Conservation (phyloP, 2,888 invertebrate genomes). For the Watsonalla cultraria region DNA sequence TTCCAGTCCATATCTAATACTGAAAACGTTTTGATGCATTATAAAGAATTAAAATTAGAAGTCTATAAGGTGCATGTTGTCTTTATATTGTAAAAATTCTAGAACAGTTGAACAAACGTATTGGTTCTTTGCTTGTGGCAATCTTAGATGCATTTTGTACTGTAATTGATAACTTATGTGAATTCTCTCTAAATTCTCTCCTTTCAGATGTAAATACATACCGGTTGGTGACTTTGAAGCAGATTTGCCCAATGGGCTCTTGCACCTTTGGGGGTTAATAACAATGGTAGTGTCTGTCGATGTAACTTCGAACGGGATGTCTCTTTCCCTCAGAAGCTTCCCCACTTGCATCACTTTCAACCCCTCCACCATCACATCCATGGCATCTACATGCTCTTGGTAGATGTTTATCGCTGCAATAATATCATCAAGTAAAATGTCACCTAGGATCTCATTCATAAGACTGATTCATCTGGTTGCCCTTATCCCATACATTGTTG, state of each 20-base stretch:
- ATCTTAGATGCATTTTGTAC: too few relatives aligned
- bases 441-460: too few relatives aligned
- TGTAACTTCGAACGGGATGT: constrained; percentile 44
- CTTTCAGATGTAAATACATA: constrained; percentile 9
- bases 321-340: constrained; percentile 52
- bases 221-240: constrained; percentile 27
- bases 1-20: constrained; percentile 83
- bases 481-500: too few relatives aligned
- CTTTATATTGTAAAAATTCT: too few relatives aligned
- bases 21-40: constrained; percentile 22
- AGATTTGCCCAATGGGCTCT: constrained; percentile 18
- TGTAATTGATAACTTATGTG: too few relatives aligned
- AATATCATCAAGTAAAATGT: neutral
- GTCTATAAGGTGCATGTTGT: too few relatives aligned
- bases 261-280: constrained; percentile 11
- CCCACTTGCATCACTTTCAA: constrained; percentile 44
- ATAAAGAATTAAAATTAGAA: too few relatives aligned
- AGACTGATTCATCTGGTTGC: too few relatives aligned
- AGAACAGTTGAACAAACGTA: too few relatives aligned
- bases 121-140: too few relatives aligned
- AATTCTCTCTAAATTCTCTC: neutral
- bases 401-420: constrained; percentile 59
- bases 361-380: constrained; percentile 57
- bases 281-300: constrained; percentile 23
- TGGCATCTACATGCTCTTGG: constrained; percentile 35